phyloP scores from a whole-genome alignment of 2,113 vertebrate species.

The Gymnorhina tibicen region DNA sequence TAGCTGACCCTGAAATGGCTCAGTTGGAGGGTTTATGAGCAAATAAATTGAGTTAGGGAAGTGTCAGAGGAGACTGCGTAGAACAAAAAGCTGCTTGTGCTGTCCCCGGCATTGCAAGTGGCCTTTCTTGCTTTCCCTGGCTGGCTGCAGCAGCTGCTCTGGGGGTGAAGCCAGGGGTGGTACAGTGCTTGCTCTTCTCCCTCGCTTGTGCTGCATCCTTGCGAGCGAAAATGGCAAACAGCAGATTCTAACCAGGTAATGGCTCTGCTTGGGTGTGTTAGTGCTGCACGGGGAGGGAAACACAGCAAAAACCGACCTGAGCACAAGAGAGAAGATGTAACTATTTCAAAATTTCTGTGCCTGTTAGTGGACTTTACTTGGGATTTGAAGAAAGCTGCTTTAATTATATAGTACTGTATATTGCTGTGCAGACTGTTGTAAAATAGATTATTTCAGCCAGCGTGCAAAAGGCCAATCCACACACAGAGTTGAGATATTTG shows the following conservation, averaged over 20 bases:
- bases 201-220: no score
- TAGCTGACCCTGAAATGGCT: background rate
- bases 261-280: background rate
- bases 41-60: background rate
- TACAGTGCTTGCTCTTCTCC: background rate
- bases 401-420: background rate
- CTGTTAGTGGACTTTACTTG: background rate
- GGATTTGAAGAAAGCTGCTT: background rate
- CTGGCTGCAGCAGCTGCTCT: background rate
- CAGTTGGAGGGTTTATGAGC: background rate
- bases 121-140: background rate
- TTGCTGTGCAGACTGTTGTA: background rate
- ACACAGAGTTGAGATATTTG: background rate
- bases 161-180: background rate
- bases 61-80: background rate
- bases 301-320: background rate
- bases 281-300: background rate
- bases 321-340: rapidly evolving
- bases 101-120: background rate
- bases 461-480: background rate
- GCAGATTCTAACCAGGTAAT: background rate
- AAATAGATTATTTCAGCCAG: background rate
- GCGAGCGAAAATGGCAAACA: background rate
- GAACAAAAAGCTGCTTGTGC: background rate
- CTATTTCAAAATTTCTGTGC: background rate